These are phyloP conservation scores for Zaprionus davidi DNA, from an alignment of 1,140 invertebrate species.

Conservation along the genomic window DNA sequence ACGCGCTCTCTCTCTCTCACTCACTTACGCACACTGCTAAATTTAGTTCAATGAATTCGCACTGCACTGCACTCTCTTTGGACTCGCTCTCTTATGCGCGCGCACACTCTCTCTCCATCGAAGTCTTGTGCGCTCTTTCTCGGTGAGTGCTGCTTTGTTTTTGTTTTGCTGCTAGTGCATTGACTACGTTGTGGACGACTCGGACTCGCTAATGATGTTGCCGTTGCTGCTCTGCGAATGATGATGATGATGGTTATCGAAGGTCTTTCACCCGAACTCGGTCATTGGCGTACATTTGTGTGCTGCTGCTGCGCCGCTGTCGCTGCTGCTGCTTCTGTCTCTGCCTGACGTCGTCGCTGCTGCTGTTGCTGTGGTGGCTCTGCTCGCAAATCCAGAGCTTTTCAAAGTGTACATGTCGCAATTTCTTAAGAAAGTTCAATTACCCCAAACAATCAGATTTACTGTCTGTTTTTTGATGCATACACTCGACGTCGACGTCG, in stretches of 20 bases:
- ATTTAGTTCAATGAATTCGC: constrained; percentile 78
- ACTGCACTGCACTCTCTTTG: constrained; percentile 32
- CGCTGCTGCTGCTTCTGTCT: constrained; percentile 38
- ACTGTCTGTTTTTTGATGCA: constrained; percentile 84
- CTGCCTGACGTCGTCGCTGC: constrained; percentile 56
- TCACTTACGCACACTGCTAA: constrained; percentile 50
- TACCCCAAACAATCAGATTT: constrained; percentile 84
- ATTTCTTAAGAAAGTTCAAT: constrained; percentile 85
- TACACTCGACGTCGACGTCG: constrained; percentile 68
- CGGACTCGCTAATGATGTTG: constrained; percentile 70
- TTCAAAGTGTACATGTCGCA: constrained; percentile 84
- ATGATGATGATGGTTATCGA: constrained; percentile 84
- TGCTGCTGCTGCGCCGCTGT: constrained; percentile 53
- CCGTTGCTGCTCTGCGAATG: constrained; percentile 74
- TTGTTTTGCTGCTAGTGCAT: constrained; percentile 75
- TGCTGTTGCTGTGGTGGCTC: constrained; percentile 44
- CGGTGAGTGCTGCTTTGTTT: constrained; percentile 58
- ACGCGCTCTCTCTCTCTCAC: not conserved
- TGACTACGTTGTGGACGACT: constrained; percentile 59
- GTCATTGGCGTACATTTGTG: constrained; percentile 84
- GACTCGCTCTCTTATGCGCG: constrained; percentile 14
- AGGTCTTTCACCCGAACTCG: constrained; percentile 84
- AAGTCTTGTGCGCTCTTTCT: constrained; percentile 16
- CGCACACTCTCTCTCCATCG: constrained; percentile 1
- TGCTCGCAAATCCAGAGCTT: constrained; percentile 84